A percentile compares a stretch with the other conserved stretches of the same genome.
Evolutionary conservation across 2,797 vertebrate species (phyloP).

Genomic region (Buphagus erythrorhynchus): DNA sequence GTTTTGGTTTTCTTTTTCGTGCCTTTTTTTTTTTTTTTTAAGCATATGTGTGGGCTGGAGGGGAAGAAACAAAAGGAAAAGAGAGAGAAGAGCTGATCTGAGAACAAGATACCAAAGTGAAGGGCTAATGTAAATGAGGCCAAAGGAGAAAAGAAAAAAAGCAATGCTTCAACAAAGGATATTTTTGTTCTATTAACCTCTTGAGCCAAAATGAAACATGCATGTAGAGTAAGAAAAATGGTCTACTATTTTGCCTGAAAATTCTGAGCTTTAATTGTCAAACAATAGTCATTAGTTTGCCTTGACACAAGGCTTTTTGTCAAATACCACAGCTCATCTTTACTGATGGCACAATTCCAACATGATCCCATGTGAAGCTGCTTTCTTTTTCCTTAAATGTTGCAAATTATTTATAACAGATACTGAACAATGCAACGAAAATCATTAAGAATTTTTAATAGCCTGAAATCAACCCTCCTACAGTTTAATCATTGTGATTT

Average conservation of each 20-base stretch:
- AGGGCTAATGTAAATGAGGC: not conserved
- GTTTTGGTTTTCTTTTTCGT: not conserved
- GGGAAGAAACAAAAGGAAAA: not conserved
- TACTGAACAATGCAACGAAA: not conserved
- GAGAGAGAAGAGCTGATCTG: not conserved
- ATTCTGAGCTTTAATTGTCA: conserved; percentile 34
- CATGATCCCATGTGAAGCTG: not conserved
- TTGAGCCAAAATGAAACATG: not conserved
- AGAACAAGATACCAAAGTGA: not conserved
- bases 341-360: not conserved
- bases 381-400: not conserved
- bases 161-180: not conserved
- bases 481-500: not conserved
- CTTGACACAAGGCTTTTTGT: conserved; percentile 40
- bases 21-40: not conserved
- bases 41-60: not conserved
- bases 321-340: not conserved
- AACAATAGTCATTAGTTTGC: conserved; percentile 35
- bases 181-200: conserved; percentile 16
- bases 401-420: not conserved
- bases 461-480: not conserved
- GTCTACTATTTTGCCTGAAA: not conserved
- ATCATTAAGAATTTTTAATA: not conserved
- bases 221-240: not conserved
- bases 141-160: not conserved